These are phyloP conservation scores for Strix occidentalis DNA, from an alignment of 2,797 vertebrate species.

Conservation along the genomic window DNA sequence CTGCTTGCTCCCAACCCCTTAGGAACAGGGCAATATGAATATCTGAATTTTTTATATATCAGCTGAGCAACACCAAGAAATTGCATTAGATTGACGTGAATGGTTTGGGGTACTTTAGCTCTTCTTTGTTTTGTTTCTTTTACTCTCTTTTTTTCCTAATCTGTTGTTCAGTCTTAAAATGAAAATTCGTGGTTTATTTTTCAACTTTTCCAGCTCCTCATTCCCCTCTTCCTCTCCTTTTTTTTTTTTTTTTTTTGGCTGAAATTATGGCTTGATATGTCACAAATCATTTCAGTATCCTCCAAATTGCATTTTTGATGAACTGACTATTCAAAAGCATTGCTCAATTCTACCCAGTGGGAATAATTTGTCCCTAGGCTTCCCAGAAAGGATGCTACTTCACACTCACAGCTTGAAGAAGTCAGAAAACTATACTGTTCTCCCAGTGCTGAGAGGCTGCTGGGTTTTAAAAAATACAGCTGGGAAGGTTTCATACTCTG, in stretches of 20 bases:
- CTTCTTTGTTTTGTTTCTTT: background rate
- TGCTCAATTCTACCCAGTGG: constrained; percentile 29
- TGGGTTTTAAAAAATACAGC: background rate
- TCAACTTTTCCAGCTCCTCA: background rate
- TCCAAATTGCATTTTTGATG: constrained; percentile 12
- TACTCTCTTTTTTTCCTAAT: background rate
- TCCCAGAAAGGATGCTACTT: background rate
- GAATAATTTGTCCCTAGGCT: background rate
- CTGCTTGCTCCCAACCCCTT: background rate
- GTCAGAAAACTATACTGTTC: background rate
- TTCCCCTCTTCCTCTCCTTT: accelerated
- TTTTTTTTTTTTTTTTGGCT: background rate
- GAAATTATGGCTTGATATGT: background rate
- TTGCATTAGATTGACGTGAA: background rate
- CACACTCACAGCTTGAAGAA: background rate
- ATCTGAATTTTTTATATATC: background rate
- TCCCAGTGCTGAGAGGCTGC: background rate
- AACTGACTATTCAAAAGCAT: constrained; percentile 27
- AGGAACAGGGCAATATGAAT: background rate
- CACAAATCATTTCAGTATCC: background rate
- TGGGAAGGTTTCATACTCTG: background rate
- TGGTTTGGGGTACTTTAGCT: background rate
- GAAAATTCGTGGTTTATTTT: background rate
- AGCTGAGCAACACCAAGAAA: background rate
- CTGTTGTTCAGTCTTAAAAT: background rate